These are phyloP conservation scores for Sylvia atricapilla DNA, from an alignment of 2,113 vertebrate species.

Conservation along the genomic window DNA sequence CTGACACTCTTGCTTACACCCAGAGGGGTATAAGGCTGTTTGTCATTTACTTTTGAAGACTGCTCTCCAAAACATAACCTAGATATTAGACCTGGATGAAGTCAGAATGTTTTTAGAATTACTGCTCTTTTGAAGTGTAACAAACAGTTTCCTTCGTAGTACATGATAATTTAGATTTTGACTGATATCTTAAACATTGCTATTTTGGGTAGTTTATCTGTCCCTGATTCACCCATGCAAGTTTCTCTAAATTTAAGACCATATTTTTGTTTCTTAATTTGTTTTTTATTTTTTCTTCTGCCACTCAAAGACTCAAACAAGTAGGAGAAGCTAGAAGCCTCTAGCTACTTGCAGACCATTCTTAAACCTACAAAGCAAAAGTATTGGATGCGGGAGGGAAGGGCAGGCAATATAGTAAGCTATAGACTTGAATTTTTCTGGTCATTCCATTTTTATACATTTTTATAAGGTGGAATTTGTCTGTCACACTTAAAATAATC, in stretches of 20 bases:
- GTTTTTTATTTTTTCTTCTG: background rate
- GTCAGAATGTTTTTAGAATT: background rate
- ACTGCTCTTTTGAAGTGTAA: background rate
- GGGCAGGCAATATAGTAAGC: background rate
- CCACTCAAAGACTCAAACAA: background rate
- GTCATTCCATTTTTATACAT: background rate
- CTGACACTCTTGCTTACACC: background rate
- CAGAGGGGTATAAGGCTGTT: accelerated
- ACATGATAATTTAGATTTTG: background rate
- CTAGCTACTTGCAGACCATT: background rate
- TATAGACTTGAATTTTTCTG: background rate
- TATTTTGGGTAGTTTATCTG: background rate
- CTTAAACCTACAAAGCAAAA: background rate
- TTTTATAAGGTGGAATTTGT: background rate
- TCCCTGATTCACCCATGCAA: background rate
- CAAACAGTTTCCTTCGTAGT: background rate
- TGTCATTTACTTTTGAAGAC: background rate
- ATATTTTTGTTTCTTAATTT: background rate
- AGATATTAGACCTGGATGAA: background rate
- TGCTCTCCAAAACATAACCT: background rate
- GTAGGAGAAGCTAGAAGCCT: background rate
- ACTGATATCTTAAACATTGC: background rate
- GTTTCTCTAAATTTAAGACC: background rate
- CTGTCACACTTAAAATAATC: background rate
- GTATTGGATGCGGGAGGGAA: background rate